Base-by-base conservation (phyloP, 2,888 invertebrate genomes). In the Spilarctia lutea region DNA sequence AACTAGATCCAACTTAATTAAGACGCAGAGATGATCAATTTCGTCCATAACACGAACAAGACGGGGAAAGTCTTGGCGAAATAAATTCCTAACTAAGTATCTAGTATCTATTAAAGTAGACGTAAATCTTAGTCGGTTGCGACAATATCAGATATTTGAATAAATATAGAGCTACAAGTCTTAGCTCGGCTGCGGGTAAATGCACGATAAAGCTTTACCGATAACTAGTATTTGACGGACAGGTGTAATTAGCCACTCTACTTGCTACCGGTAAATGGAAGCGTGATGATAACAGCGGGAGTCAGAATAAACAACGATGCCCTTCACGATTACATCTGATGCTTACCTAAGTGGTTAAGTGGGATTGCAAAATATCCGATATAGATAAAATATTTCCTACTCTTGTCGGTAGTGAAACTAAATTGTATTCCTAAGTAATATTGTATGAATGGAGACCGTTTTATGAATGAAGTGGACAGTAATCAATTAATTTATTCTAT, bases 161-260 rank as follows among this genome's bases (percentile, higher is more conserved):
- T 85, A 85, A 86, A 83, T 81, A 80, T 81, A 81, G 80, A 82
- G 81, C 77, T 78, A 85, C 86, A 84, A 80, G 83, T 86, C 80
- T 83, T 86, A 88, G 87, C 82, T 79, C 77, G 72, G 81, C 74
- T 73, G 72, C 82, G 80, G 89, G 92, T 89, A 89, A 91, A 90
- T 88, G 91, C 69, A 89, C 91, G 93, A 93, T 93, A 93, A 91
- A 91, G 88, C 87, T 84, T 82, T 81, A 75, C 75, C 90, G 93
- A 93, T 93, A 92, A 76, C 86, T 85, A 77, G 83, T 82, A 80
- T 90, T 91, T 94, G 94, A 95, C 89, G 86, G 94, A 92, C 94
- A 94, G 92, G 90, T 93, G 92, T 94, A 94, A 94, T 94, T 95
- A 95, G 92, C 90, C 87, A 85, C 85, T 88, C 87, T 83, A 85